Percentiles rank a stretch among this genome's conserved stretches.
Conservation (phyloP, 2,113 vertebrate species). For the Eira barbara region DNA sequence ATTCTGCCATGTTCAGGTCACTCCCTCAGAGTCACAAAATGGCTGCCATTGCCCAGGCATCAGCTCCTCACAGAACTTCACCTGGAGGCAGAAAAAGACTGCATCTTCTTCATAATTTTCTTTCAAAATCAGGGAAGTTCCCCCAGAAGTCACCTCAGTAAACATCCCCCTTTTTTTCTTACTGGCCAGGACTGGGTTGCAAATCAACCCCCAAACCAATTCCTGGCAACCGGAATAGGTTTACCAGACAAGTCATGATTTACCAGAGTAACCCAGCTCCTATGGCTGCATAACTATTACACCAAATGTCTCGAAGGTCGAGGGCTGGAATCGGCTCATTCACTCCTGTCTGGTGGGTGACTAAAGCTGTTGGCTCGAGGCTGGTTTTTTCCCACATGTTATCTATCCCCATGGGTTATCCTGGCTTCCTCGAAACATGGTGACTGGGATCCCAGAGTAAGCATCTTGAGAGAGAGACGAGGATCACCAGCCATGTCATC, state of each 20-base stretch:
- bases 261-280: background rate
- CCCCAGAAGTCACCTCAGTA: background rate
- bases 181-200: background rate
- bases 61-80: background rate
- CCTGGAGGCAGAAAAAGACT: background rate
- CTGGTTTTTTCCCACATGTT: background rate
- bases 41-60: background rate
- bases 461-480: background rate
- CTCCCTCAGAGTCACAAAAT: background rate
- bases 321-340: background rate
- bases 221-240: background rate
- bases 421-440: background rate
- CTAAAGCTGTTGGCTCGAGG: background rate
- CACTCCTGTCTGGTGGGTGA: background rate
- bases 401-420: background rate
- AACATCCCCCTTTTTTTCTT: background rate
- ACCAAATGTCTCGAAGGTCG: background rate
- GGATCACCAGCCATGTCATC: background rate
- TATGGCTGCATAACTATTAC: background rate
- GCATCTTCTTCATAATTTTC: background rate
- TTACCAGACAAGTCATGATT: background rate
- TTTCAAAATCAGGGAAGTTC: background rate
- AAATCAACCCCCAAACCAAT: background rate
- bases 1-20: background rate
- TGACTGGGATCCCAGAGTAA: background rate